Conservation (phyloP, 2,113 vertebrate species). For the Telmatochromis bifrenatus region DNA sequence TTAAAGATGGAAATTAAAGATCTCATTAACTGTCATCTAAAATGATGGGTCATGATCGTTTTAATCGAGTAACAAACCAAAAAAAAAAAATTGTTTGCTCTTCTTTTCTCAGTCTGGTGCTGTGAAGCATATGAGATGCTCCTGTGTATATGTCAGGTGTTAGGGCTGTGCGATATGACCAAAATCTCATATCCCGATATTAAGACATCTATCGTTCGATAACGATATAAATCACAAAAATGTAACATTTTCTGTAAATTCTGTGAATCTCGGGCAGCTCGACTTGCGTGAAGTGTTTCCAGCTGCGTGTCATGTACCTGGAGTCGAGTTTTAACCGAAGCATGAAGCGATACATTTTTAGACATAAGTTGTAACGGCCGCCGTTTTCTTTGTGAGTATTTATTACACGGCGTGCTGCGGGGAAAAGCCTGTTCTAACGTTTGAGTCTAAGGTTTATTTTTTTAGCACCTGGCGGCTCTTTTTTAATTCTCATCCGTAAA, state of each 20-base stretch:
- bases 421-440: too few species aligned
- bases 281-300: too few species aligned
- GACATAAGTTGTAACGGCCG: too few species aligned
- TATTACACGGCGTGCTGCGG: too few species aligned
- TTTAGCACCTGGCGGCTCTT: too few species aligned
- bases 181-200: background rate
- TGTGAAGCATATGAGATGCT: background rate
- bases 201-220: fast-evolving
- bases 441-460: too few species aligned
- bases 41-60: fast-evolving
- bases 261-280: too few species aligned
- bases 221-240: background rate
- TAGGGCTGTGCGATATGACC: background rate
- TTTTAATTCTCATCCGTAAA: fast-evolving
- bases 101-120: background rate
- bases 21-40: background rate
- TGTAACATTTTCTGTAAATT: background rate
- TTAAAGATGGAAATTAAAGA: background rate
- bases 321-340: fast-evolving
- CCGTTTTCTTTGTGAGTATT: too few species aligned
- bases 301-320: fast-evolving
- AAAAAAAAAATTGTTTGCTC: background rate
- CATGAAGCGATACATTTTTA: too few species aligned
- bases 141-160: background rate
- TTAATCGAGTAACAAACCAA: fast-evolving